Conservation (phyloP, 2,888 invertebrate genomes). For the Imbricaverruca yamaguchii region DNA sequence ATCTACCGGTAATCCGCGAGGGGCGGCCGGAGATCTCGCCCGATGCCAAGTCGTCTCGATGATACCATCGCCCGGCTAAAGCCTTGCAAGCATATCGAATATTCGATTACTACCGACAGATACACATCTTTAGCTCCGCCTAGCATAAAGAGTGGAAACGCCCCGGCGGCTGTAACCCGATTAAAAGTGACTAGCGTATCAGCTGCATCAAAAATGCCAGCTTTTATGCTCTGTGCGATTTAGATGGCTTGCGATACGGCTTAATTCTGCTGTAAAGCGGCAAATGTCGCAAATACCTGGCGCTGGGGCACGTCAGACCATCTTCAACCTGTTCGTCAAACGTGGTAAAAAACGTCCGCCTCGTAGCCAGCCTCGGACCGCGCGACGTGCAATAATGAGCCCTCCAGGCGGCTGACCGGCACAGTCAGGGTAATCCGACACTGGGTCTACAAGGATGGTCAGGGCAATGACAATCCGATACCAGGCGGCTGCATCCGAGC, state of each 20-base stretch:
- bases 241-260: not conserved
- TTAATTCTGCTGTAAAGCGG: not conserved
- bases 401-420: too few relatives aligned
- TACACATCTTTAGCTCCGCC: not conserved
- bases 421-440: too few relatives aligned
- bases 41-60: not conserved
- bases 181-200: not conserved
- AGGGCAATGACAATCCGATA: too few relatives aligned
- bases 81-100: slow-evolving; percentile 1
- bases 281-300: not conserved
- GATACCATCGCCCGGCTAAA: not conserved
- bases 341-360: not conserved
- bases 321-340: not conserved
- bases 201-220: not conserved
- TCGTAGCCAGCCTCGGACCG: too few relatives aligned
- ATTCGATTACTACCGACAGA: not conserved
- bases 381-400: too few relatives aligned
- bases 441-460: not conserved
- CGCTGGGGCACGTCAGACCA: not conserved
- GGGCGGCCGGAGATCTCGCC: not conserved
- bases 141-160: not conserved
- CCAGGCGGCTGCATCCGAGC: too few relatives aligned
- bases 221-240: not conserved
- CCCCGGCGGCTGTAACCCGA: not conserved
- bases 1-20: not conserved